Evolutionary conservation across 2,113 vertebrate species (phyloP), one percentile per base, ranked within the genome.

Genomic region (Paradoxurus hermaphroditus): DNA sequence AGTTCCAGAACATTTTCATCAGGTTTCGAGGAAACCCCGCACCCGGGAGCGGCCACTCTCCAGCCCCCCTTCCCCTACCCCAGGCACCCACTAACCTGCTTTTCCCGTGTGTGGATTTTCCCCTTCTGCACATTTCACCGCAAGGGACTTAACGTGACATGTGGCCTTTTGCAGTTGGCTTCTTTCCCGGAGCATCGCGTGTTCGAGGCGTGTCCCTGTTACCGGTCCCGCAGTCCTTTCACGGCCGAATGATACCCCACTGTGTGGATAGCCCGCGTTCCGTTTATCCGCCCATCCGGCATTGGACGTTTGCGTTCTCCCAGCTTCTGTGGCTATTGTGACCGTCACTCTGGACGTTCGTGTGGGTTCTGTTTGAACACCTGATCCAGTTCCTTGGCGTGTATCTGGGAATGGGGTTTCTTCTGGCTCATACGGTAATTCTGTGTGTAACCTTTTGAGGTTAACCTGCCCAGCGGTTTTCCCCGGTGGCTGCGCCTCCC

Each of bases 231-330:
- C 65, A 0, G 56, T 4, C 31, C 29, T 9, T 41, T 7, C 12
- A 10, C 23, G 7, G 27, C 72, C 11, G 25, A 82, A 4, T 4
- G 3, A 4, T 9, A 21, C 0, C 15, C 46, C 27, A 0, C 27
- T 0, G 1, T 29, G 1, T 16, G 63, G 18, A 9, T 7, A 11
- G 23, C 14, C 68, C 51, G 0, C 10, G 0, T 29, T 10, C 34
- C 3, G 25, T 4, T 13, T 18, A 10, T 15, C 34, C 44, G 2
- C 11, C 23, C 1, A 2, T 23, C 70, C 6, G 13, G 2, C 15
- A 11, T 34, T 1, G 12, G 36, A 19, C 21, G 0, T 7, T 8
- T 4, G 39, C 34, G 25, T 44, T 2, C 46, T 46, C 31, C 49
- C 49, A 34, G 49, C 18, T 65, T 21, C 3, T 5, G 44, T 18